These are phyloP conservation scores for Loriculus beryllinus DNA, from an alignment of 2,797 vertebrate genomes.

Conservation along the genomic window DNA sequence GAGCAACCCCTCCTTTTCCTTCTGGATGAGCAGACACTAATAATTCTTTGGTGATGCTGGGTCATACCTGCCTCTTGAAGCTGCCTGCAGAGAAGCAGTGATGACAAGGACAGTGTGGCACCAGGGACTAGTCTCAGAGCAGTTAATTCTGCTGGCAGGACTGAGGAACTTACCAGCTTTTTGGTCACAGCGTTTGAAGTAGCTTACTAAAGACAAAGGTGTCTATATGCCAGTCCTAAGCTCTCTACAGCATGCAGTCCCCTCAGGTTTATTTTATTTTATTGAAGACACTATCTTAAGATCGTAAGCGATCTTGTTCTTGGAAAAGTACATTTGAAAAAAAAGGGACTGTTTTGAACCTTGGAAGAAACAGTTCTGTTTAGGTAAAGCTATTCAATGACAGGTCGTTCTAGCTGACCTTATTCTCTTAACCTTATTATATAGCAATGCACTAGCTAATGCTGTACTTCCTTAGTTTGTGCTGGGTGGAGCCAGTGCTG, in stretches of 20 bases:
- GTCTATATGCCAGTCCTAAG: background rate
- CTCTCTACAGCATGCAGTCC: background rate
- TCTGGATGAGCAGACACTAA: background rate
- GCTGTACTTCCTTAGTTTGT: background rate
- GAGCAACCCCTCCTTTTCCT: background rate
- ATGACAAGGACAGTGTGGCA: slow-evolving; percentile 3
- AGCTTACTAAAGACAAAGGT: background rate
- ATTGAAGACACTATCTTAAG: background rate
- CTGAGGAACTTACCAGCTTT: background rate
- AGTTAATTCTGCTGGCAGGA: background rate
- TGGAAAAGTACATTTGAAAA: background rate
- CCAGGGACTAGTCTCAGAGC: background rate
- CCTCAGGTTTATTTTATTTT: background rate
- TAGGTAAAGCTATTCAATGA: background rate
- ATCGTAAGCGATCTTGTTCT: background rate
- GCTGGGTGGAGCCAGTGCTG: background rate
- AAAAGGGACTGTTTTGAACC: background rate
- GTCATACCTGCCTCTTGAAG: background rate
- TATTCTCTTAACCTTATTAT: background rate
- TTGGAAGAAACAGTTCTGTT: background rate
- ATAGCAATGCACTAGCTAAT: background rate
- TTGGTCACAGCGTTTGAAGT: slow-evolving; percentile 3
- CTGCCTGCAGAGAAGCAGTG: background rate
- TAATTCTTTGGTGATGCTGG: background rate
- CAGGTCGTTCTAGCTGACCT: background rate